phyloP scores from a whole-genome alignment of 2,888 invertebrate genomes.

The Pyralis farinalis region DNA sequence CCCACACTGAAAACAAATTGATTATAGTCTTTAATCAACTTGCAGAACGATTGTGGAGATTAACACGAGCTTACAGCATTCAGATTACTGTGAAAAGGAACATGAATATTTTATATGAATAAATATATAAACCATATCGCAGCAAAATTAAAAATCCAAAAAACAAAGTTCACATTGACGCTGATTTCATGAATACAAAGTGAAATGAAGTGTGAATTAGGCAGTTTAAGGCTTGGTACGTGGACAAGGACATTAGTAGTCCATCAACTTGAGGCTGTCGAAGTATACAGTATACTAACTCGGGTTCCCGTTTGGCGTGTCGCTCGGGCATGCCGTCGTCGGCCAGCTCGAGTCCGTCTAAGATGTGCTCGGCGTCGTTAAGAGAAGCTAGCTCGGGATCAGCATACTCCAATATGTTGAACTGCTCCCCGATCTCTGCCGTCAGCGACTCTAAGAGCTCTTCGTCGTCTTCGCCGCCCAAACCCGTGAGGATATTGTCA shows the following conservation, averaged over 20 bases:
- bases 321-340: conserved; percentile 87
- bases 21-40: neutral
- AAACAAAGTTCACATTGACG: no score
- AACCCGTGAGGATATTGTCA: conserved; percentile 89
- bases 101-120: no score
- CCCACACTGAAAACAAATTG: neutral
- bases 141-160: no score
- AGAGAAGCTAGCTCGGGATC: conserved; percentile 95
- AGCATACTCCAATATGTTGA: conserved; percentile 97
- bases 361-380: conserved; percentile 90
- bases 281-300: conserved; percentile 41
- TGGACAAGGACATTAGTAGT: no score
- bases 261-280: no score
- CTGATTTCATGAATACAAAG: no score
- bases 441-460: conserved; percentile 86
- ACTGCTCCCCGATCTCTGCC: conserved; percentile 96
- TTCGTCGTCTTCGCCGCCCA: conserved; percentile 93
- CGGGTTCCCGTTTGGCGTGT: conserved; percentile 68
- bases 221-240: no score
- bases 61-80: neutral
- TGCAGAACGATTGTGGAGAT: neutral
- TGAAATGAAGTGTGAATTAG: no score
- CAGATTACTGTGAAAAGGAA: no score
- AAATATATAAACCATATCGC: no score
- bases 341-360: conserved; percentile 91